phyloP scores from a whole-genome alignment of 92 coral and sea anemone species.

The Zoanthus solanderi region DNA sequence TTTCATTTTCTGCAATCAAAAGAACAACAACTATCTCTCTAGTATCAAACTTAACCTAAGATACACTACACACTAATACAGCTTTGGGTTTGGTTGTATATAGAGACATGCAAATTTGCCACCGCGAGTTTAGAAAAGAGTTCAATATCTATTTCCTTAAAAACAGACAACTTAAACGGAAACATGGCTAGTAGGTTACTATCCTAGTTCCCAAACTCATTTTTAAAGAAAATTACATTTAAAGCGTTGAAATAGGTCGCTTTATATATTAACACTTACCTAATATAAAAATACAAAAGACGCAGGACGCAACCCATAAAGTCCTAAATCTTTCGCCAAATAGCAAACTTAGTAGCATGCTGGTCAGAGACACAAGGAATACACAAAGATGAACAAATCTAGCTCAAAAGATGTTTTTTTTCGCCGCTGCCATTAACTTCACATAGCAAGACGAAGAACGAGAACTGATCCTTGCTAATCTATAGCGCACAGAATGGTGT shows the following conservation, averaged over 20 bases:
- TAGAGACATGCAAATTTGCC: slow-evolving; percentile 21
- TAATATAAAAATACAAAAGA: slow-evolving; percentile 25
- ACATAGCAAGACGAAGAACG: neutral
- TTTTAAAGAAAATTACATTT: neutral
- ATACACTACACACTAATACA: too few relatives aligned
- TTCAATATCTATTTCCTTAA: neutral
- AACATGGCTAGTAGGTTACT: neutral
- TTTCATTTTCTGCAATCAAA: neutral
- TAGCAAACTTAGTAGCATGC: neutral
- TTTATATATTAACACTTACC: slow-evolving; percentile 10
- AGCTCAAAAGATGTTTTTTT: neutral
- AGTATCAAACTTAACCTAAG: neutral
- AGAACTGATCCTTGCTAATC: slow-evolving; percentile 8
- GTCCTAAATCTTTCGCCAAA: slow-evolving; percentile 9
- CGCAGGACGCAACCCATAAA: neutral
- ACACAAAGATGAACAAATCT: slow-evolving; percentile 9
- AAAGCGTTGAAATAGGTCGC: slow-evolving; percentile 4
- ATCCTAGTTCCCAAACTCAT: neutral
- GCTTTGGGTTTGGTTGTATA: neutral
- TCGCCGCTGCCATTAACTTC: neutral
- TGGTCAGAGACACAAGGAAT: slow-evolving; percentile 9
- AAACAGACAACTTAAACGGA: neutral
- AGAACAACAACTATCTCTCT: neutral
- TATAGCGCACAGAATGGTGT: slow-evolving; percentile 45
- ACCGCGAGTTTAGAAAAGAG: neutral